These are phyloP conservation scores for Acromyrmex echinatior DNA, from an alignment of 1,140 invertebrate species.

Conservation along the genomic window DNA sequence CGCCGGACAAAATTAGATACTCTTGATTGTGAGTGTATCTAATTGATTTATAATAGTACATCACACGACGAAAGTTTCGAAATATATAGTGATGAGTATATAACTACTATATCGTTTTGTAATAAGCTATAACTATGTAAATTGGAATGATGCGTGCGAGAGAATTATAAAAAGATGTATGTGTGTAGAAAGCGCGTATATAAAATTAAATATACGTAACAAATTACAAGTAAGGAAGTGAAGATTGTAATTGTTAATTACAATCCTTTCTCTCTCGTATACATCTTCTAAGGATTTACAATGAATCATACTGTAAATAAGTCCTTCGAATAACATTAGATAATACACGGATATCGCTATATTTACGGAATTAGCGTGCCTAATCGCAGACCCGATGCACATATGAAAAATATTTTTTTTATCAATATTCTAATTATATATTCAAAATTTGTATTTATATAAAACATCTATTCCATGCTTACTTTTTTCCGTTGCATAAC, in stretches of 20 bases:
- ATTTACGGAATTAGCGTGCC: constrained; percentile 62
- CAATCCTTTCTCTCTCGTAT: constrained; percentile 52
- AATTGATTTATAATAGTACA: constrained; percentile 21
- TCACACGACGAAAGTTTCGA: constrained; percentile 37
- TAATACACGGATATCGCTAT: constrained; percentile 45
- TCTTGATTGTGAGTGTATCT: constrained; percentile 15
- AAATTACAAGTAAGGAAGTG: not conserved
- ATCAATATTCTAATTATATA: not conserved
- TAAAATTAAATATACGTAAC: constrained; percentile 5
- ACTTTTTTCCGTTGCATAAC: not conserved
- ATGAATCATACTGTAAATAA: constrained; percentile 64
- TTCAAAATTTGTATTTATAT: constrained; percentile 3
- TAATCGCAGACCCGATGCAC: constrained; percentile 58
- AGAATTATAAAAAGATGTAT: constrained; percentile 25
- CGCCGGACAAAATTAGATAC: constrained; percentile 24
- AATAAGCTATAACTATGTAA: constrained; percentile 54
- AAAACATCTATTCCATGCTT: not conserved
- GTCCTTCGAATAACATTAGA: constrained; percentile 50
- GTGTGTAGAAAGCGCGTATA: not conserved
- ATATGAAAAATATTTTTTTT: not conserved
- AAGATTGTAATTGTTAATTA: constrained; percentile 23
- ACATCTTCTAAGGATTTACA: constrained; percentile 37
- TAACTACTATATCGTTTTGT: constrained; percentile 36
- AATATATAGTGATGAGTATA: constrained; percentile 37
- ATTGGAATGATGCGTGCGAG: constrained; percentile 42